Evolutionary conservation across 2,113 vertebrate species (phyloP).

Genomic region (Anolis sagrei): DNA sequence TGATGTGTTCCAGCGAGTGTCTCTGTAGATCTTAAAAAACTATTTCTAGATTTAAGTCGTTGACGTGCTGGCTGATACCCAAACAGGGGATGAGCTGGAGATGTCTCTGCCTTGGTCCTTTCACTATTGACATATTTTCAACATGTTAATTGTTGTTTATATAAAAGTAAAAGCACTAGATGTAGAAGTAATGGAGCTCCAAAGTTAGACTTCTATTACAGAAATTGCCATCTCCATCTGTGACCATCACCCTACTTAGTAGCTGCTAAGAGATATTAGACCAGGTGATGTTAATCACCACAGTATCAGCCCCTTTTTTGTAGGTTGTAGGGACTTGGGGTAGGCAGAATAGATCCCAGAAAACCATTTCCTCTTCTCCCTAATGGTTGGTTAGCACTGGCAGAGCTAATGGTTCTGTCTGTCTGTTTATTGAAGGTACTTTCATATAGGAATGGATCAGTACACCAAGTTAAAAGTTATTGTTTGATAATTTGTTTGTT

Average conservation of each 20-base stretch:
- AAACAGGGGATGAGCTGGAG: no score
- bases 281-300: neutral
- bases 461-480: no score
- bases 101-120: no score
- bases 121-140: neutral
- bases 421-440: neutral
- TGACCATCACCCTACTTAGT: neutral
- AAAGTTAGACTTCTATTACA: neutral
- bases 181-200: no score
- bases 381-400: neutral
- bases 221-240: neutral
- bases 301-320: neutral
- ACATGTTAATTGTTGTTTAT: neutral
- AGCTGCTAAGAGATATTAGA: neutral
- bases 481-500: no score
- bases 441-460: no score
- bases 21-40: no score
- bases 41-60: no score
- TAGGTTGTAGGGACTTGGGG: neutral
- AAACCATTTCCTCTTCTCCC: neutral
- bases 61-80: no score
- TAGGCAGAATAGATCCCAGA: no score
- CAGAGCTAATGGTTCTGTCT: neutral
- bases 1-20: no score
- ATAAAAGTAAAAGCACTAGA: neutral